phyloP scores from a whole-genome alignment of 2,797 vertebrate genomes.

The Microctenopoma stevenorrisi region DNA sequence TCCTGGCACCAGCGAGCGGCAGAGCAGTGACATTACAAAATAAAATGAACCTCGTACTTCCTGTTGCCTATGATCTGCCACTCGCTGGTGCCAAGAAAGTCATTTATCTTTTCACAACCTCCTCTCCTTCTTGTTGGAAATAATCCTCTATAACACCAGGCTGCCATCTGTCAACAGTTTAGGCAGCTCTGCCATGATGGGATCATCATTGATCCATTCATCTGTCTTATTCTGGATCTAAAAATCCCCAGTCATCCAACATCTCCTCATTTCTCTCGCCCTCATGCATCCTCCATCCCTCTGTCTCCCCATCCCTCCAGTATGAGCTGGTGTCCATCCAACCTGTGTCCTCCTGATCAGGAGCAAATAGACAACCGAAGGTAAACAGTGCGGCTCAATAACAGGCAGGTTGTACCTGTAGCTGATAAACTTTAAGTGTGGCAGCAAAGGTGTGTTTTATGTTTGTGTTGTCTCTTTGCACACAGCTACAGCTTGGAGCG shows the following conservation, averaged over 20 bases:
- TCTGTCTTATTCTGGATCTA: background rate
- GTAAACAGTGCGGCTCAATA: constrained; percentile 31
- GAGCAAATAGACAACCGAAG: constrained; percentile 63
- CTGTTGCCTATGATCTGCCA: no score
- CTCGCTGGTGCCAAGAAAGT: no score
- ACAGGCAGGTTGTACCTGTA: no score
- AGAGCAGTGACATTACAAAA: no score
- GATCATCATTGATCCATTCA: background rate
- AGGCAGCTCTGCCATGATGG: no score
- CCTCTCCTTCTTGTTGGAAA: no score
- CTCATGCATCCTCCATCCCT: constrained; percentile 16
- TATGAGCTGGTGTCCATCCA: constrained; percentile 72
- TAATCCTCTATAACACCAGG: no score
- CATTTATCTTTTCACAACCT: no score
- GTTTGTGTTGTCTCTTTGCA: background rate
- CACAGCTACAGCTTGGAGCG: constrained; percentile 93
- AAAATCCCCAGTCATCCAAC: background rate
- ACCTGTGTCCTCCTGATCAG: constrained; percentile 35
- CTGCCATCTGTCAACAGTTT: no score
- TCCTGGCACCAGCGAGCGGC: no score
- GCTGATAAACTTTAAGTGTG: background rate
- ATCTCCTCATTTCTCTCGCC: constrained; percentile 13
- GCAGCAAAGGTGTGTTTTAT: background rate
- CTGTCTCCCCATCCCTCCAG: constrained; percentile 26
- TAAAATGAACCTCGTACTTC: no score